Conservation (phyloP, 2,797 vertebrate species). For the Hippoglossus hippoglossus region DNA sequence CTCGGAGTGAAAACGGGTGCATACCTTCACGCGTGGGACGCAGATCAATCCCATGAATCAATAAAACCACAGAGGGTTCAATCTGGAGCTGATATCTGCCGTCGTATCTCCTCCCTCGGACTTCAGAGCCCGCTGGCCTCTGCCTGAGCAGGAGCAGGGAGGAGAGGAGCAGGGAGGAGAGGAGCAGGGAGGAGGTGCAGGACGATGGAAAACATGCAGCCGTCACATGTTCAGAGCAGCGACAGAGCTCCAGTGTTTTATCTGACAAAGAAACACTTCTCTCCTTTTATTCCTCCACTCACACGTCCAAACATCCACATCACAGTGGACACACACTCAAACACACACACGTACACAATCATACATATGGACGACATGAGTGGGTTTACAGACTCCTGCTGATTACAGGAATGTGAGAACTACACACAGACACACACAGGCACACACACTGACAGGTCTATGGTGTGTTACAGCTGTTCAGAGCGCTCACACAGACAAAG, state of each 20-base stretch:
- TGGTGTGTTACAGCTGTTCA: conserved; percentile 66
- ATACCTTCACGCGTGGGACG: conserved; percentile 63
- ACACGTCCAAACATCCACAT: conserved; percentile 48
- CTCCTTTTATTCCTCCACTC: conserved; percentile 25
- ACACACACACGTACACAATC: not conserved
- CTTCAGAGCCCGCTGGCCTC: not conserved
- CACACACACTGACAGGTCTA: conserved; percentile 23
- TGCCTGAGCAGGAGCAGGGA: conserved; percentile 5
- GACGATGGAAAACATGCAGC: conserved; percentile 25
- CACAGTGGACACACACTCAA: conserved; percentile 25
- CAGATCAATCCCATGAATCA: conserved; percentile 53
- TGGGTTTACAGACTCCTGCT: conserved; percentile 66
- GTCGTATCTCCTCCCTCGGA: conserved; percentile 68
- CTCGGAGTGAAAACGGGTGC: conserved; percentile 12
- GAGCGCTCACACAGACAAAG: conserved; percentile 53
- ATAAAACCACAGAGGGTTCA: conserved; percentile 37
- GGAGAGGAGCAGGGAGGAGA: not conserved
- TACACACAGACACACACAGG: conserved; percentile 32
- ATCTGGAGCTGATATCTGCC: conserved; percentile 51
- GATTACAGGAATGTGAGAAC: conserved; percentile 72
- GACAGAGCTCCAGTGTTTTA: conserved; percentile 39
- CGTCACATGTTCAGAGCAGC: conserved; percentile 6
- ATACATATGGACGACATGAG: conserved; percentile 39
- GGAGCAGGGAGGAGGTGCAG: conserved; percentile 2
- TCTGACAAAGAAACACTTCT: conserved; percentile 53